These are phyloP conservation scores for Sebastes baramenuke DNA, from an alignment of 2,797 vertebrate species.

Conservation along the genomic window DNA sequence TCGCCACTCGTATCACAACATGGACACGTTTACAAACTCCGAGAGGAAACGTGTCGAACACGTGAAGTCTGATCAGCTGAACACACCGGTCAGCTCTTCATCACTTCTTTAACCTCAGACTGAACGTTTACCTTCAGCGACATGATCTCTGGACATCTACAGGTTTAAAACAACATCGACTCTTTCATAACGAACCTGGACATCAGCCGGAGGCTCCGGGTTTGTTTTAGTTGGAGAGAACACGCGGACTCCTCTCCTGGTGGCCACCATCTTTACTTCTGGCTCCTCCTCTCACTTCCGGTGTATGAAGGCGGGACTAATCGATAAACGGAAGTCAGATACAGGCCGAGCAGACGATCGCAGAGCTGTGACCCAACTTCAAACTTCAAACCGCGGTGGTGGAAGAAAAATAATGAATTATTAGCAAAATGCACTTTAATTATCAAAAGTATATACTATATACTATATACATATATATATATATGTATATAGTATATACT, in stretches of 20 bases:
- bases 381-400: not conserved
- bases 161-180: accelerated
- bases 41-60: constrained; percentile 5
- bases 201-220: constrained; percentile 16
- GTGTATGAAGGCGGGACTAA: constrained; percentile 7
- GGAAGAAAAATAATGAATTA: not conserved
- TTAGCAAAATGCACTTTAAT: not conserved
- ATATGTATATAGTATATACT: no score
- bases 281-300: constrained; percentile 53
- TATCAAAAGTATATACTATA: not conserved
- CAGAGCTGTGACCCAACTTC: constrained; percentile 2
- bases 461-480: no score
- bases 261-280: constrained; percentile 83
- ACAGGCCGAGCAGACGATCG: constrained; percentile 26
- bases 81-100: accelerated
- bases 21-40: constrained; percentile 32
- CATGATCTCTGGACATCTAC: accelerated
- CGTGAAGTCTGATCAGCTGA: constrained; percentile 41
- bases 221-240: constrained; percentile 39
- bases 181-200: constrained; percentile 51
- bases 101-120: accelerated
- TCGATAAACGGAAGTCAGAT: not conserved
- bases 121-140: not conserved
- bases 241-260: constrained; percentile 76
- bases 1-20: not conserved